Percentiles rank a stretch among this genome's conserved stretches.
Evolutionary conservation across 2,797 vertebrate genomes (phyloP).

Genomic region (Semaprochilodus insignis): DNA sequence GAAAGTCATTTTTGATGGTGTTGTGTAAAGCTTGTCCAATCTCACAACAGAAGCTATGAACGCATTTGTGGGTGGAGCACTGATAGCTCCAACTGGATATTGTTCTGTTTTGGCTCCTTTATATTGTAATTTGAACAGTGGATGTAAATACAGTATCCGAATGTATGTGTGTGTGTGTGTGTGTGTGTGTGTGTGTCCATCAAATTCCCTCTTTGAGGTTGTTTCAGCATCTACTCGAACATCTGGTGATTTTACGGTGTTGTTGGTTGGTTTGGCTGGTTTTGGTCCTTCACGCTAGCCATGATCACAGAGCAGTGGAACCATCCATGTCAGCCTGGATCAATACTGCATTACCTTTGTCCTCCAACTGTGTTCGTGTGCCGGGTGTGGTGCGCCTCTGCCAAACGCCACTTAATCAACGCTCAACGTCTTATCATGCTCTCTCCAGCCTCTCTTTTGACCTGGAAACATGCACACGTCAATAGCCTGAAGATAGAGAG

Average conservation of each 20-base stretch:
- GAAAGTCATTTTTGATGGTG: no score
- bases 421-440: constrained; percentile 51
- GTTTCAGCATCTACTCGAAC: constrained; percentile 4
- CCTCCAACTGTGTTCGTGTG: constrained; percentile 31
- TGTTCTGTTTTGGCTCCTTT: no score
- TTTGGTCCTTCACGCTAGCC: constrained; percentile 23
- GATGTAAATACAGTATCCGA: not conserved
- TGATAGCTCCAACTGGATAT: no score
- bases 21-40: no score
- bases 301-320: constrained; percentile 18
- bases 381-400: constrained; percentile 36
- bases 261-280: constrained; percentile 5
- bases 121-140: not conserved
- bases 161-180: not conserved
- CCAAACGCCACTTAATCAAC: constrained; percentile 49
- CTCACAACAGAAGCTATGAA: no score
- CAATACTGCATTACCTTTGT: constrained; percentile 53
- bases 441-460: constrained; percentile 45
- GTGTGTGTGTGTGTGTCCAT: not conserved
- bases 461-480: constrained; percentile 44
- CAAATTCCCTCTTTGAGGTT: not conserved
- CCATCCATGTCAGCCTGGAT: constrained; percentile 34
- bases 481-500: constrained; percentile 29
- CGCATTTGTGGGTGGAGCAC: no score
- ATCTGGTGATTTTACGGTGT: not conserved